Conservation (phyloP, 1,140 invertebrate genomes). For the Caerostris extrusa region DNA sequence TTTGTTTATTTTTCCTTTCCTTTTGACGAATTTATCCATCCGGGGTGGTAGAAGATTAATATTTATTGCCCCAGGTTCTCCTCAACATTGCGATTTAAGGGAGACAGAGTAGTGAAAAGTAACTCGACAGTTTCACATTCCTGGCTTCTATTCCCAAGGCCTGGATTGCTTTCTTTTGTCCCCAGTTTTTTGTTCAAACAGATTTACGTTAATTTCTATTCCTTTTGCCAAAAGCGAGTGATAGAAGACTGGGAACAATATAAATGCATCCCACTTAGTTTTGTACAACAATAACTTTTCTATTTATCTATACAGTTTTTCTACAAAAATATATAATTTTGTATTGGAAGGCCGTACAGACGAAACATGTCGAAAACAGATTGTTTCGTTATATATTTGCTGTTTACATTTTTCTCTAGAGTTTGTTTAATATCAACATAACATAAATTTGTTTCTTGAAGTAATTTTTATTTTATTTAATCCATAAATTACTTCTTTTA, state of each 20-base stretch:
- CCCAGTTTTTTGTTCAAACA: constrained; percentile 43
- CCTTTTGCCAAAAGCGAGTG: background rate
- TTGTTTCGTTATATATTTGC: no score
- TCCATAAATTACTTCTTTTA: no score
- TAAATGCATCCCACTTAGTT: background rate
- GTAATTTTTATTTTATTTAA: no score
- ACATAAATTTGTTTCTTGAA: no score
- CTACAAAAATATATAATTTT: no score
- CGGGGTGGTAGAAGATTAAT: constrained; percentile 28
- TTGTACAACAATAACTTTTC: background rate
- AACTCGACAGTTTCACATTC: constrained; percentile 49
- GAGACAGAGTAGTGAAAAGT: constrained; percentile 28
- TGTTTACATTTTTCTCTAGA: no score
- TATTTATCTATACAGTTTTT: no score
- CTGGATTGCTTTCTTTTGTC: background rate
- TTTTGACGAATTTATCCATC: constrained; percentile 25
- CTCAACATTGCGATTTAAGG: constrained; percentile 43
- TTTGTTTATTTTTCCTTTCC: constrained; percentile 23
- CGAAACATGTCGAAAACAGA: no score
- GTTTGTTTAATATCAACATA: no score
- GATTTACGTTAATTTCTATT: constrained; percentile 10
- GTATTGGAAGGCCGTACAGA: no score
- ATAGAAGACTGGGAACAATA: background rate
- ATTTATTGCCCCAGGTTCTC: constrained; percentile 46
- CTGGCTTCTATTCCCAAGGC: background rate